These are phyloP conservation scores for Drosophila acutilabella DNA, from an alignment of 2,888 invertebrate species.

Conservation along the genomic window DNA sequence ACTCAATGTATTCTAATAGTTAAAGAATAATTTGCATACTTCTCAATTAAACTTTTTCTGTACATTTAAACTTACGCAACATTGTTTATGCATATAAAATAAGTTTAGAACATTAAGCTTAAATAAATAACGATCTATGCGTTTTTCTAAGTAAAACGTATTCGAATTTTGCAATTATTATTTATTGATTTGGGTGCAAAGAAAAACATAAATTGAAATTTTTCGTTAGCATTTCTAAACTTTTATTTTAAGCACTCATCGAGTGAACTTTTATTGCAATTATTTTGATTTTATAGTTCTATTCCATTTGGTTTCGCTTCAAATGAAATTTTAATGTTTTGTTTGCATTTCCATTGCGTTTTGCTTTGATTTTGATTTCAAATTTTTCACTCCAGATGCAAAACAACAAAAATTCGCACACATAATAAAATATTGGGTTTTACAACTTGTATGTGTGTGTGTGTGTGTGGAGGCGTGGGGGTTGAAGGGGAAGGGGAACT, in stretches of 20 bases:
- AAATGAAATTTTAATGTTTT: slow-evolving; percentile 30
- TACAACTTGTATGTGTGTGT: slow-evolving; percentile 22
- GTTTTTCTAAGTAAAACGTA: no score
- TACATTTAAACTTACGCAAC: no score
- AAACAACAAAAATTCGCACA: slow-evolving; percentile 53
- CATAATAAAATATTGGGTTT: slow-evolving; percentile 57
- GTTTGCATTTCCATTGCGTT: slow-evolving; percentile 44
- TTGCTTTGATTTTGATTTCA: slow-evolving; percentile 21
- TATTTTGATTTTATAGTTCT: not conserved
- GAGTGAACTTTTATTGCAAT: not conserved
- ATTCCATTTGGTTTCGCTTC: slow-evolving; percentile 6
- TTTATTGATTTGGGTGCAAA: no score
- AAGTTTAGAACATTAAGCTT: no score
- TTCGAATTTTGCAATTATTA: no score
- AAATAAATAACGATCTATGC: no score
- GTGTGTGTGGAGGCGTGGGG: not conserved
- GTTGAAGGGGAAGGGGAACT: not conserved
- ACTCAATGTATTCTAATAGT: no score
- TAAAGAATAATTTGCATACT: no score
- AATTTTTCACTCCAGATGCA: slow-evolving; percentile 43
- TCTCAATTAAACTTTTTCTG: no score
- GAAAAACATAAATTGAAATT: no score
- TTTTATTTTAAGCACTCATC: not conserved
- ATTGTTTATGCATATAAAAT: no score
- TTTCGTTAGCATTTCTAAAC: no score